A percentile compares a stretch with the other conserved stretches of the same genome.
Evolutionary conservation across 2,888 invertebrate species (phyloP).

Genomic region (Beris morrisii): DNA sequence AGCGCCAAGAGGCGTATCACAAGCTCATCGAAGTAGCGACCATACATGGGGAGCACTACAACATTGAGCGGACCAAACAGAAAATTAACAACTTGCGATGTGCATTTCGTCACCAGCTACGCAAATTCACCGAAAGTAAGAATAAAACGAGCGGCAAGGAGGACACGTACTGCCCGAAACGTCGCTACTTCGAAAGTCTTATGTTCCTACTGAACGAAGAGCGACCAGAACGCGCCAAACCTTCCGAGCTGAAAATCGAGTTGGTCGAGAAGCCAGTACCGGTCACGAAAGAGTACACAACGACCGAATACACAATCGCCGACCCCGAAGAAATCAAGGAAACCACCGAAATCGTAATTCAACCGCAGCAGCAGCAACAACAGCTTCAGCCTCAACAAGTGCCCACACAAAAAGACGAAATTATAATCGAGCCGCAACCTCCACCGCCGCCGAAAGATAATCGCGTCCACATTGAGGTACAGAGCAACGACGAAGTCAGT

Average conservation of each 20-base stretch:
- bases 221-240: slow-evolving; percentile 45
- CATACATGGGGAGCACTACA: slow-evolving; percentile 55
- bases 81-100: slow-evolving; percentile 55
- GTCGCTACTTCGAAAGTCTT: slow-evolving; percentile 53
- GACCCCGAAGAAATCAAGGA: slow-evolving; percentile 29
- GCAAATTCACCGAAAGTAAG: slow-evolving; percentile 53
- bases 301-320: slow-evolving; percentile 32
- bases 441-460: slow-evolving; percentile 37
- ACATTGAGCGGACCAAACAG: slow-evolving; percentile 55
- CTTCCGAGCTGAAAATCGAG: slow-evolving; percentile 42
- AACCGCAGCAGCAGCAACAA: slow-evolving; percentile 1
- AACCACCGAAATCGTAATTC: slow-evolving; percentile 16
- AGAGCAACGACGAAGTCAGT: slow-evolving; percentile 40
- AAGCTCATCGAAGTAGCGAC: slow-evolving; percentile 53
- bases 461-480: slow-evolving; percentile 41
- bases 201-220: slow-evolving; percentile 56
- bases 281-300: neutral
- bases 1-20: slow-evolving; percentile 53
- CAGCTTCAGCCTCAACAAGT: neutral
- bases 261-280: slow-evolving; percentile 38
- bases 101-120: slow-evolving; percentile 54
- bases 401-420: slow-evolving; percentile 21
- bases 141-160: slow-evolving; percentile 52
- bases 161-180: slow-evolving; percentile 53
- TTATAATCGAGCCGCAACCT: slow-evolving; percentile 35